phyloP scores from a whole-genome alignment of 92 coral and sea anemone species.

The Epizoanthus illoricatus region DNA sequence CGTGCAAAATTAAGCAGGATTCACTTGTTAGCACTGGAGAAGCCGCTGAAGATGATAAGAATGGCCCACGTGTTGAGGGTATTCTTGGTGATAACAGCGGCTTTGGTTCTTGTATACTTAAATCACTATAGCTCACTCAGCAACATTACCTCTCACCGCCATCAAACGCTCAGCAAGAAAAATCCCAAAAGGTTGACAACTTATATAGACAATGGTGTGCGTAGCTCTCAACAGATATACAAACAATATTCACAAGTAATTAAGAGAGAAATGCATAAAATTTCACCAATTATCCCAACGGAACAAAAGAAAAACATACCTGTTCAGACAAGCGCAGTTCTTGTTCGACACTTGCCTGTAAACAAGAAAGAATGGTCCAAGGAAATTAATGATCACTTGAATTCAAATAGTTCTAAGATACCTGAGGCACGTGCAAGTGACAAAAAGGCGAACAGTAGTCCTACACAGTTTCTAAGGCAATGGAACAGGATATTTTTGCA shows the following conservation, averaged over 20 bases:
- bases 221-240: background rate
- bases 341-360: background rate
- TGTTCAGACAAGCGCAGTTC: background rate
- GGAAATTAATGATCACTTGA: background rate
- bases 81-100: slow-evolving; percentile 3
- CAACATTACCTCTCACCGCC: background rate
- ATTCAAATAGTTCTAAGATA: background rate
- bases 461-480: background rate
- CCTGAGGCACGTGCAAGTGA: background rate
- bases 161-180: background rate
- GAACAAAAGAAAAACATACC: background rate
- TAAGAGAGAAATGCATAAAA: background rate
- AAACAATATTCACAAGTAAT: background rate
- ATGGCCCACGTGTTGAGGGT: slow-evolving; percentile 16
- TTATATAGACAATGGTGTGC: background rate
- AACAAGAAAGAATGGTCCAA: background rate
- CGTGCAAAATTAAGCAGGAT: background rate
- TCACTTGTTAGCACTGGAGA: background rate
- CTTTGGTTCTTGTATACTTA: slow-evolving; percentile 4
- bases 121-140: slow-evolving; percentile 8
- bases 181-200: background rate
- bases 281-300: background rate
- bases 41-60: background rate
- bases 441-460: background rate
- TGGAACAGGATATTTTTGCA: background rate